phyloP scores from a whole-genome alignment of 2,113 vertebrate species.

The Muntiacus reevesi region DNA sequence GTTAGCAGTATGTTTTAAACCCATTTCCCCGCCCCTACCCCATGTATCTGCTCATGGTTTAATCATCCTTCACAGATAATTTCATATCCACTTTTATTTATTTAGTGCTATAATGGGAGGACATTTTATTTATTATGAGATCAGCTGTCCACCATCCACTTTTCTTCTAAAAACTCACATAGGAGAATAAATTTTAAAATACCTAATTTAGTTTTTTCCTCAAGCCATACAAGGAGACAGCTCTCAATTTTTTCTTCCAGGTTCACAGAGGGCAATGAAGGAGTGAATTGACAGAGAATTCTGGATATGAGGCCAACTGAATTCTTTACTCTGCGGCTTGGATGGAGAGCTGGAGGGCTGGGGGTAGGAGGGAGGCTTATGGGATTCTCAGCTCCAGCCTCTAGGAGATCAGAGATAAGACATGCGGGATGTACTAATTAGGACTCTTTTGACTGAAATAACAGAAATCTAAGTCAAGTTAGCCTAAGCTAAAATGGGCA shows the following conservation, averaged over 20 bases:
- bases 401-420: not conserved
- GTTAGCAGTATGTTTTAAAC: not conserved
- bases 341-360: not conserved
- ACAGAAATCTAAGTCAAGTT: not conserved
- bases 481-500: not conserved
- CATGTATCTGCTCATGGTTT: not conserved
- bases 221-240: not conserved
- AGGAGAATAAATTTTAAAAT: not conserved
- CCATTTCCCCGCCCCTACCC: too few species aligned
- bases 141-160: not conserved
- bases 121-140: not conserved
- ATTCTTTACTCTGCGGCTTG: not conserved
- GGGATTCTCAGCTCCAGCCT: not conserved
- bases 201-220: not conserved
- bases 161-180: not conserved
- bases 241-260: not conserved
- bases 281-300: not conserved
- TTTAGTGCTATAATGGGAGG: not conserved
- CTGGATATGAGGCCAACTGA: not conserved
- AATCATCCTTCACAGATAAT: not conserved
- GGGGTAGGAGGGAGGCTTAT: not conserved
- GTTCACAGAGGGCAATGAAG: not conserved
- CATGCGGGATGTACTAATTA: not conserved
- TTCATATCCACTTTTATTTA: not conserved
- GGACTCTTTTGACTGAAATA: not conserved